Base-by-base conservation (phyloP, 2,797 vertebrate species). In the Anolis apletophallus region DNA sequence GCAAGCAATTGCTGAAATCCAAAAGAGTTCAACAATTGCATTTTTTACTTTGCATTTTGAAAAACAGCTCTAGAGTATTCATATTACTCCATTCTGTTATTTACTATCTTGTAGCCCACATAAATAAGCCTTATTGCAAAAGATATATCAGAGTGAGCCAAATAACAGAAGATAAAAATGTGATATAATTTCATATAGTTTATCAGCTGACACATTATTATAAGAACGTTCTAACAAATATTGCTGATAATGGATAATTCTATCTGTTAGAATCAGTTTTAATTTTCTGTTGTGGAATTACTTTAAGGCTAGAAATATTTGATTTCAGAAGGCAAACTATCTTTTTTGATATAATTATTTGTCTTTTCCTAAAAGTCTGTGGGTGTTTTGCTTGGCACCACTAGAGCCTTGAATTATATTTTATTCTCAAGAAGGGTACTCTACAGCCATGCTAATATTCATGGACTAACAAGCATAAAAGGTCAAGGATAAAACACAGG, bases 401-500 rank as follows among this genome's bases (percentile, higher is more conserved):
- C 74, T 92, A 75, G 91, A 88, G 75, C 7, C 8, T n/a, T 13
- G 85, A 75, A 46, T 89, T 92, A 79, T 14, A 59, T 84, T 89
- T 92, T 91, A 80, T 87, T 93, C 29, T 61, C 88, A 88, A 55
- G 88, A 6, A 72, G 23, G 77, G 89, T 81, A 67, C 0, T 55
- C 12, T 93, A 67, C 21, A 87, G 85, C 91, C 54, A 80, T 4
- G 82, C 34, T 40, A 36, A 21, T 87, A 92, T 88, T 87, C 79
- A 94, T 94, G 84, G 75, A 85, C 14, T 85, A 88, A 82, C 2
- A 85, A 90, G 87, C 6, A 92, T 0, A 75, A 92, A 89, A 79
- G 84, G 83, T 93, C 87, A 94, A 90, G 86, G 75, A 86, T 81
- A 83, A 9, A 93, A 87, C 5, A 46, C 29, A 92, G 71, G 83